phyloP scores from a whole-genome alignment of 2,797 vertebrate species.

The Vespertilio murinus region DNA sequence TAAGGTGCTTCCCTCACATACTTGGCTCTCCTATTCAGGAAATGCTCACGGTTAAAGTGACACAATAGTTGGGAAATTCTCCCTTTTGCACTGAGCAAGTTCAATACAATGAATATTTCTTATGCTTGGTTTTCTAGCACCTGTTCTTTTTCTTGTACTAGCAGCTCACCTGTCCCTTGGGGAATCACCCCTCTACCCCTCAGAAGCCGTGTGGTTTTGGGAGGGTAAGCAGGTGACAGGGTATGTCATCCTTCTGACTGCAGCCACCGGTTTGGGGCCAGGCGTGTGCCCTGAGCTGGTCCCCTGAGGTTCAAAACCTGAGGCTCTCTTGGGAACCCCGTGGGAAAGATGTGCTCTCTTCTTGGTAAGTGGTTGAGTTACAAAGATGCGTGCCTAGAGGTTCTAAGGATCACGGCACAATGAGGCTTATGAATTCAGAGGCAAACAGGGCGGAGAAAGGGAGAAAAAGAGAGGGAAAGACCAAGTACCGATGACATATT shows the following conservation, averaged over 20 bases:
- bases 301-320: background rate
- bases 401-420: background rate
- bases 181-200: background rate
- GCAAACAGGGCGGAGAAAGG: background rate
- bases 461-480: background rate
- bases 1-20: background rate
- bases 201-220: background rate
- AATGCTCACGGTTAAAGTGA: background rate
- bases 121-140: conserved; percentile 24
- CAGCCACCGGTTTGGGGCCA: background rate
- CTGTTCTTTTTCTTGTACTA: conserved; percentile 24
- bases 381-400: background rate
- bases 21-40: background rate
- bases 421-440: background rate
- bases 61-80: conserved; percentile 22
- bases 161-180: background rate
- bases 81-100: background rate
- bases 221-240: background rate
- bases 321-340: background rate
- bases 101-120: background rate
- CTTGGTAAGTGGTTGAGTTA: background rate
- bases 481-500: background rate
- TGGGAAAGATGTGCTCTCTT: background rate
- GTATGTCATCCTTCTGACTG: background rate
- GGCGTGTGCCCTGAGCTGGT: background rate